Conservation (phyloP, 30 jellyfish, hydroid and myxozoan species). For the Aurelia aurita complex sp. Pacific region DNA sequence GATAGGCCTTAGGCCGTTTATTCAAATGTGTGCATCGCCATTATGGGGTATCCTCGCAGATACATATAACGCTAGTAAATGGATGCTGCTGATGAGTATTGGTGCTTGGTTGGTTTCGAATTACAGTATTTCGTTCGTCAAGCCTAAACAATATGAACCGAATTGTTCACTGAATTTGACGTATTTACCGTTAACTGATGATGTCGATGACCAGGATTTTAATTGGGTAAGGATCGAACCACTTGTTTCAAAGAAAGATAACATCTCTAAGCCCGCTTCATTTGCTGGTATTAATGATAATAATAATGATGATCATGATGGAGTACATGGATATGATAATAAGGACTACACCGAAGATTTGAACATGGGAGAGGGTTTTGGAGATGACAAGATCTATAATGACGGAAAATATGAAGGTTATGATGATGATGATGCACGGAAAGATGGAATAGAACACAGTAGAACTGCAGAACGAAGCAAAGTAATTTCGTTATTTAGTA, state of each 20-base stretch:
- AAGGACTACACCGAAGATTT: slow-evolving; percentile 12
- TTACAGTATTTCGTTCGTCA: slow-evolving; percentile 87
- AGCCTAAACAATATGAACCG: slow-evolving; percentile 72
- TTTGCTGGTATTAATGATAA: not conserved
- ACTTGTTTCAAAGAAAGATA: slow-evolving; percentile 52
- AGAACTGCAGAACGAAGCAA: slow-evolving; percentile 4
- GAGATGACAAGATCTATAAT: not conserved
- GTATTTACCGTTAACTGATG: slow-evolving; percentile 56
- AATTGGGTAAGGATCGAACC: slow-evolving; percentile 65
- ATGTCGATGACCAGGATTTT: slow-evolving; percentile 48
- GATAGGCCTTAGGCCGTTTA: slow-evolving; percentile 96
- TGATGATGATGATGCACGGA: slow-evolving; percentile 7
- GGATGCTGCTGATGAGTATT: slow-evolving; percentile 80
- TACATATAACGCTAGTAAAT: slow-evolving; percentile 81
- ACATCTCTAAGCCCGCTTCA: slow-evolving; percentile 38
- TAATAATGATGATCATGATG: not conserved
- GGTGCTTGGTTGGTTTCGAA: slow-evolving; percentile 96
- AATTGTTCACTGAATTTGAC: slow-evolving; percentile 72
- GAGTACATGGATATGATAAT: not conserved
- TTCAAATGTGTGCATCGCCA: slow-evolving; percentile 98
- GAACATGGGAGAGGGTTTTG: not conserved
- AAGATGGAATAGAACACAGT: not conserved
- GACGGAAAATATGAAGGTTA: not conserved
- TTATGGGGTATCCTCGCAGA: slow-evolving; percentile 98
- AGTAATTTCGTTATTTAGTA: not conserved